Conservation (phyloP, 2,113 vertebrate genomes). For the Pseudorhombus dupliciocellatus region DNA sequence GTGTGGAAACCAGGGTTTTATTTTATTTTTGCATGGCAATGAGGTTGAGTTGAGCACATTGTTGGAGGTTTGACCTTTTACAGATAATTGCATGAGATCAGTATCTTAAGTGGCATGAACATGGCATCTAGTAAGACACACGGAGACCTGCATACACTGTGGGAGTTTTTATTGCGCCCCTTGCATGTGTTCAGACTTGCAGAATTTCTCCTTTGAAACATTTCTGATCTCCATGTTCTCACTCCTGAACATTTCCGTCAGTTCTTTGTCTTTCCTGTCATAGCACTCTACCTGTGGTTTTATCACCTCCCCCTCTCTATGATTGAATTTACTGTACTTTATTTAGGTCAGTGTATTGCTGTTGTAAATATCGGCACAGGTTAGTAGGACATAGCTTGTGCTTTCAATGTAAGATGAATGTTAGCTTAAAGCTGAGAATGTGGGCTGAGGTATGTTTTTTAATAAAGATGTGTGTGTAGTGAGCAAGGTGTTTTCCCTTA, state of each 20-base stretch:
- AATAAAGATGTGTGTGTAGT: neutral
- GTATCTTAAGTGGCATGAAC: slow-evolving; percentile 11
- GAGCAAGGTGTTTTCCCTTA: slow-evolving; percentile 16
- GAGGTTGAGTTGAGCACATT: neutral
- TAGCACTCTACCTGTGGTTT: slow-evolving; percentile 41
- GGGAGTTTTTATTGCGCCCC: slow-evolving; percentile 4
- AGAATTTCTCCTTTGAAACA: slow-evolving; percentile 22
- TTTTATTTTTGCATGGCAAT: slow-evolving; percentile 43
- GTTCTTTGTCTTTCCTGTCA: slow-evolving; percentile 36
- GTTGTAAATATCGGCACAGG: neutral
- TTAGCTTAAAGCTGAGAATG: neutral
- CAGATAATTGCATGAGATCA: slow-evolving; percentile 29
- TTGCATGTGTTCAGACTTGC: neutral
- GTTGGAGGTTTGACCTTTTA: slow-evolving; percentile 4
- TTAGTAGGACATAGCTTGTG: neutral
- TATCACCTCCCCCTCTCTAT: slow-evolving; percentile 3
- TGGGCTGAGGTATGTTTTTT: neutral
- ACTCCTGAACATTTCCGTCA: slow-evolving; percentile 35
- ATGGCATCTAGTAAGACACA: slow-evolving; percentile 18
- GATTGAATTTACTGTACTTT: slow-evolving; percentile 11
- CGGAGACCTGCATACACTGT: slow-evolving; percentile 9
- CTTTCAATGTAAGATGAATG: slow-evolving; percentile 2
- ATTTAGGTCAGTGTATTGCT: neutral
- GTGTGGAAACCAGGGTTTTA: neutral
- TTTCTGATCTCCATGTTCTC: slow-evolving; percentile 47